phyloP scores from a whole-genome alignment of 2,113 vertebrate genomes.

The Suncus etruscus region DNA sequence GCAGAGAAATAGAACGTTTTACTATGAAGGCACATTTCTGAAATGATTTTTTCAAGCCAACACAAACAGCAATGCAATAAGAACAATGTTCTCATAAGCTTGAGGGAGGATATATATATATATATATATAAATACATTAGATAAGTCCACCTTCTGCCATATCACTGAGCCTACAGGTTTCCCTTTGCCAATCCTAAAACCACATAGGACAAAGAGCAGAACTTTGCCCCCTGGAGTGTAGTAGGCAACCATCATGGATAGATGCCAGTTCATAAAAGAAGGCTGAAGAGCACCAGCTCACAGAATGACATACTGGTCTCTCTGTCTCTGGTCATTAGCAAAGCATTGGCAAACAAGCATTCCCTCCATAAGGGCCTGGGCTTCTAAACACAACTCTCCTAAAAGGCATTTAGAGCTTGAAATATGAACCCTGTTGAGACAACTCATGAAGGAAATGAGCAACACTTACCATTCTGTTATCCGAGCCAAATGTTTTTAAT shows the following conservation, averaged over 20 bases:
- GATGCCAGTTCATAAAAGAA: too few relatives aligned
- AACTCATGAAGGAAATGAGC: conserved; percentile 7
- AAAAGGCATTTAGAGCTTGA: conserved; percentile 45
- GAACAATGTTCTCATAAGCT: not conserved
- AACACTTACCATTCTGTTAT: conserved; percentile 44
- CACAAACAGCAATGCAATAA: not conserved
- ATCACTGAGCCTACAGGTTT: too few relatives aligned
- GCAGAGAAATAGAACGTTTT: not conserved
- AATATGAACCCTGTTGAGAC: conserved; percentile 59
- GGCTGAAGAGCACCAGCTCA: not conserved
- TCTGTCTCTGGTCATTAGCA: not conserved
- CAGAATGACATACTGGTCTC: not conserved
- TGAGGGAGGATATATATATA: too few relatives aligned
- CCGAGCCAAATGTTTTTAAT: conserved; percentile 36
- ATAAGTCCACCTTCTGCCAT: too few relatives aligned
- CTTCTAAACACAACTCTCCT: conserved; percentile 6
- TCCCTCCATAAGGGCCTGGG: conserved; percentile 10
- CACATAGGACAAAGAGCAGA: not conserved
- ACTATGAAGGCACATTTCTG: not conserved
- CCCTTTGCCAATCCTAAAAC: not conserved
- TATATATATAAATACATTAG: too few relatives aligned
- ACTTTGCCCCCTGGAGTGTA: not conserved
- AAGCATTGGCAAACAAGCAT: not conserved
- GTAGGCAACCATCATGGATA: too few relatives aligned
- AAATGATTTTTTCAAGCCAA: conserved; percentile 22